Evolutionary conservation across 2,113 vertebrate species (phyloP).

Genomic region (Calypte anna): DNA sequence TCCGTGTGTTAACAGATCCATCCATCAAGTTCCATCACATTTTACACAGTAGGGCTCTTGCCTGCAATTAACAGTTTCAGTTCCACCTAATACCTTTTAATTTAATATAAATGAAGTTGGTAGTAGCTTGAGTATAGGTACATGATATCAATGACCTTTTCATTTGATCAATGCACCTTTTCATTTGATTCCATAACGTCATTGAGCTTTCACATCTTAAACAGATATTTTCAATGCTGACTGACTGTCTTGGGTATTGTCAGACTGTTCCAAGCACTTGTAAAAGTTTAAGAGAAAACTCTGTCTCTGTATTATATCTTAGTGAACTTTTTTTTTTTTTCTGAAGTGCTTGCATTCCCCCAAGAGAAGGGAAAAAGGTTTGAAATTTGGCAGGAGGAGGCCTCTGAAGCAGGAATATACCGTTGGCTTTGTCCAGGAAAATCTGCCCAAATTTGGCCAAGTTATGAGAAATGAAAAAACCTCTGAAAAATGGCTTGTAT

Average conservation of each 20-base stretch:
- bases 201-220: not conserved
- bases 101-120: not conserved
- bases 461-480: not conserved
- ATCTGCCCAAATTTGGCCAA: constrained; percentile 1
- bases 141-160: not conserved
- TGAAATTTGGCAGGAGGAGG: not conserved
- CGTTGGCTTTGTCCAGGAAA: fast-evolving
- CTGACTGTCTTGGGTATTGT: not conserved
- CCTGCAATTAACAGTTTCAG: not conserved
- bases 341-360: not conserved
- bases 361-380: not conserved
- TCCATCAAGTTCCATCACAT: not conserved
- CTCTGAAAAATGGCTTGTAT: not conserved
- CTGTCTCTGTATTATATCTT: not conserved
- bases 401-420: not conserved
- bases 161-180: not conserved
- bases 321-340: not conserved
- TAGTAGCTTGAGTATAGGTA: not conserved
- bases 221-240: not conserved
- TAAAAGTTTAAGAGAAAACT: not conserved
- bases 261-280: not conserved
- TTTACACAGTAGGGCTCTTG: fast-evolving
- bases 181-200: not conserved
- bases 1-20: not conserved
- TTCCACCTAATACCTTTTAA: not conserved